phyloP scores from a whole-genome alignment of 1,140 invertebrate genomes.

The Metaphire vulgaris region DNA sequence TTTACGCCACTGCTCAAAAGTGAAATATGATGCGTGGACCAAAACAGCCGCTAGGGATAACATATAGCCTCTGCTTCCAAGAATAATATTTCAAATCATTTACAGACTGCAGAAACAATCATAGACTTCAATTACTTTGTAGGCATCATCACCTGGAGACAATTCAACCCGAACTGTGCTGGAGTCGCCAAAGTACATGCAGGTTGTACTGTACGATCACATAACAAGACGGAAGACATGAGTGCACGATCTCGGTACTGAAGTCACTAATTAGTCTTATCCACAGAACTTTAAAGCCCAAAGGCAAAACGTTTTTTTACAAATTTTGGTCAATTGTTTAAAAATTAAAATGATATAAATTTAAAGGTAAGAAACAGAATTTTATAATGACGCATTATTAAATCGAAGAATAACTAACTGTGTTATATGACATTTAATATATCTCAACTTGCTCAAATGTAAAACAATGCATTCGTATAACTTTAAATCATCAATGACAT shows the following conservation, averaged over 20 bases:
- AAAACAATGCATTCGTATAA: too few relatives aligned
- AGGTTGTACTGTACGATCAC: constrained; percentile 54
- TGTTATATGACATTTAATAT: too few relatives aligned
- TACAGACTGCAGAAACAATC: too few relatives aligned
- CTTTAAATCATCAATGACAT: too few relatives aligned
- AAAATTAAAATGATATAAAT: not conserved
- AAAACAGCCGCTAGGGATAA: too few relatives aligned
- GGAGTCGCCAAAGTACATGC: constrained; percentile 46
- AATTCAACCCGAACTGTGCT: constrained; percentile 49
- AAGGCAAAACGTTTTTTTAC: not conserved
- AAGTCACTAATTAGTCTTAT: not conserved
- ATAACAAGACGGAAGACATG: constrained; percentile 52
- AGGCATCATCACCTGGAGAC: constrained; percentile 50
- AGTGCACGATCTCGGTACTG: constrained; percentile 19
- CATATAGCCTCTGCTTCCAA: too few relatives aligned
- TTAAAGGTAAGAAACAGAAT: not conserved
- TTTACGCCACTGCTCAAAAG: too few relatives aligned
- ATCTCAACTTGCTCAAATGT: too few relatives aligned
- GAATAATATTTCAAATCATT: too few relatives aligned
- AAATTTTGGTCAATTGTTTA: not conserved
- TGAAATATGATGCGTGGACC: too few relatives aligned
- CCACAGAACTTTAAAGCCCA: not conserved
- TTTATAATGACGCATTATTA: not conserved
- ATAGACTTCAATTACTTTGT: too few relatives aligned
- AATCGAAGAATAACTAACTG: not conserved